Conservation (phyloP, 2,888 invertebrate species). For the Drosophila falleni region DNA sequence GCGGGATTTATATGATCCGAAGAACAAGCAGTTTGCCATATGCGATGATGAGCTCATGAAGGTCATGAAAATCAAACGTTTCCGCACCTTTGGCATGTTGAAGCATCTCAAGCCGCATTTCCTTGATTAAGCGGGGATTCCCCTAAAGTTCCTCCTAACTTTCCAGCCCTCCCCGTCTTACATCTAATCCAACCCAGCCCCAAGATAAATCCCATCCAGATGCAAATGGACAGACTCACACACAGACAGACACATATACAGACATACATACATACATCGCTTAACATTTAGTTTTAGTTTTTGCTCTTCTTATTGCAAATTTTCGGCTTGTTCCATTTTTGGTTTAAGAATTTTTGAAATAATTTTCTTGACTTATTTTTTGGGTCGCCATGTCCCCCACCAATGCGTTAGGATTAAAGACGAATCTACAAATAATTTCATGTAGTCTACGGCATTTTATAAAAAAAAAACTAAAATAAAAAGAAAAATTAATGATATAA, state of each 20-base stretch:
- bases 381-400: constrained; percentile 29
- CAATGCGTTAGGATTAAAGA: constrained; percentile 68
- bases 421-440: constrained; percentile 63
- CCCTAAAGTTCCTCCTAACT: not conserved
- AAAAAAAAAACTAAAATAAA: constrained; percentile 13
- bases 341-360: constrained; percentile 44
- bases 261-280: constrained; percentile 38
- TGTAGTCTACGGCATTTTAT: constrained; percentile 67
- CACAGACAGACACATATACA: constrained; percentile 17
- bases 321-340: constrained; percentile 65
- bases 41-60: constrained; percentile 96
- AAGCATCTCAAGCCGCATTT: constrained; percentile 97
- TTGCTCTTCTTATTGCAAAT: constrained; percentile 19
- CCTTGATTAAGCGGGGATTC: constrained; percentile 72
- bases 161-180: not conserved
- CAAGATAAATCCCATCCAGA: constrained; percentile 49
- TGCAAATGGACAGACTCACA: constrained; percentile 54
- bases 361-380: constrained; percentile 32
- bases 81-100: constrained; percentile 98
- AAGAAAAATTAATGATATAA: constrained; percentile 43
- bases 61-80: constrained; percentile 96
- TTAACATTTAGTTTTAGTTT: constrained; percentile 52
- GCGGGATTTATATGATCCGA: constrained; percentile 95
- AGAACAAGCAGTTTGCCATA: constrained; percentile 97
- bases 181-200: not conserved